Evolutionary conservation across 2,113 vertebrate species (phyloP), one percentile per base, ranked within the genome.

Genomic region (Brienomyrus longianalis): DNA sequence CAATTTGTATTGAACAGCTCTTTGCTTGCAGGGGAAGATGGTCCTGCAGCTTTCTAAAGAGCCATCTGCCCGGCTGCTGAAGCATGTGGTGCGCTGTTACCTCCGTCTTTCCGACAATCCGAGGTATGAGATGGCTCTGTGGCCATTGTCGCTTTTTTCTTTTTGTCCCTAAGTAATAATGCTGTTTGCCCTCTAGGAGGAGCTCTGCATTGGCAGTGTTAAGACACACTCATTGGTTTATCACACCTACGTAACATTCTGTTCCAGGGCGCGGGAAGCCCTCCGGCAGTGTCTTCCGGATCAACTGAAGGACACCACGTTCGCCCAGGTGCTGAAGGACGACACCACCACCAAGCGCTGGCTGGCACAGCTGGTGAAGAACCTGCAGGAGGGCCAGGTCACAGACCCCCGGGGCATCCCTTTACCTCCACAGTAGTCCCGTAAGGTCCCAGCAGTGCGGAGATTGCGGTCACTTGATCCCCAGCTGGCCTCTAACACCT

Each of bases 291-390:
- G 98, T 94, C 96, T 99, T 90, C 98, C 98, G 21, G 98, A 99
- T 95, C 98, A 99, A 94, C 96, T 99, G 94, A 99, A 99, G 93
- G 98, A 99, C 93, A 98, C 97, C 91, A 99, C 98, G 88, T 99
- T 99, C 0, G 97, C 97, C 92, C 98, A 98, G 95, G 98, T 99
- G 92, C 96, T 99, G 95, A 99, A 99, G 94, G 98, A 99, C 31
- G 98, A 99, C 95, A 98, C 98, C 92, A 99, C 98, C 96, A 99
- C 98, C 13, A 99, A 99, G 94, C 98, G 98, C 94, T 99, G 98
- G 98, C 97, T 99, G 91, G 97, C 98, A 90, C 98, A 99, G 96
- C 95, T 99, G 13, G 98, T 99, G 89, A 99, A 99, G 94, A 99
- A 99, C 95, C 97, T 99, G 91, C 98, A 99, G 91, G 98, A 99